Evolutionary conservation across 2,888 invertebrate species (phyloP), one percentile per base, ranked within the genome.

Genomic region (Eupeodes latifasciatus): DNA sequence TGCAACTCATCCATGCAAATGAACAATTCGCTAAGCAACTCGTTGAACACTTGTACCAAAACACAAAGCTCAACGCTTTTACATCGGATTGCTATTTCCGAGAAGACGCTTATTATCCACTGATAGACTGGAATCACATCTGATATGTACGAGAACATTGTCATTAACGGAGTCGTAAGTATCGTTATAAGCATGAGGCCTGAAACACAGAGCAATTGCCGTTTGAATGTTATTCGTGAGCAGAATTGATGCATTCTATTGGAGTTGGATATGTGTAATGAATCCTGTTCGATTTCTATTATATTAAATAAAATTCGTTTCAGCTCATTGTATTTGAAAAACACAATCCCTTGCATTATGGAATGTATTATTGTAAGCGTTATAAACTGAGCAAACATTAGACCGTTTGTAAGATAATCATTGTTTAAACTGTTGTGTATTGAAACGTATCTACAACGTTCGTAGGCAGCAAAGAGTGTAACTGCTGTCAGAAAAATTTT

Each of bases 1-100:
- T 84, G 84, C 44, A 80, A 53, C 5, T 84, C 80, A 62, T 62
- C 36, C 5, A 85, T 67, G 27, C 72, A 74, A 14, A 47, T 27
- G 2, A 80, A 55, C n/a, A 77, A 19, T 67, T 87, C 84, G 12
- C 19, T 55, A 0, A 80, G 67, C 11, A 87, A 57, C 59, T 87
- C 76, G 51, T 87, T 84, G 14, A 87, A 77, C 16, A 87, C 72
- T 74, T 87, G 87, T 11, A 87, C 66, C n/a, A 80, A 61, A 11
- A 87, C 61, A 11, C 87, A 87, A 49, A 84, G 83, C 6, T 87
- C 87, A 12, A 84, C 61, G 66, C 80, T 77, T n/a, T 87, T 84
- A 27, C 79, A 84, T 1, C 87, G 80, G 49, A 87, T 76, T 6
- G 80, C 61, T 0, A 62, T 51, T 66, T 84, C 80, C 0, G 72